phyloP scores from a whole-genome alignment of 2,113 vertebrate species.

The Lichenostomus cassidix region DNA sequence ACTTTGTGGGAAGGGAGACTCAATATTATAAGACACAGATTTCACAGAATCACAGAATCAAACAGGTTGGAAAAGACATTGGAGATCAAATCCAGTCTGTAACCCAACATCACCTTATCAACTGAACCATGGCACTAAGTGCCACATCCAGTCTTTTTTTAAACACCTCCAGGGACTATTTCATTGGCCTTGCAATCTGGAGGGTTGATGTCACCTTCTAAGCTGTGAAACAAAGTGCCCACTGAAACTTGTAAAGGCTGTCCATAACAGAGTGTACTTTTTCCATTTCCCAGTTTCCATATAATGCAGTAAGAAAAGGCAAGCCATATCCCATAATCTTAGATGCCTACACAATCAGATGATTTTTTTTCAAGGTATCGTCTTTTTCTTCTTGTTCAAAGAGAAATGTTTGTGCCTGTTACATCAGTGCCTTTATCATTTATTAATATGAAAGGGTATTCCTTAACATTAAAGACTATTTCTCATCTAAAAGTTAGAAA shows the following conservation, averaged over 20 bases:
- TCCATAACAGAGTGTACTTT: neutral
- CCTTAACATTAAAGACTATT: neutral
- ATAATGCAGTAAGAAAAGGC: neutral
- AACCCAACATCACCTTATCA: neutral
- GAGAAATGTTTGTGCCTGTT: constrained; percentile 6
- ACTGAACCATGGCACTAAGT: neutral
- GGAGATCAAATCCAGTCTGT: neutral
- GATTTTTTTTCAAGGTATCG: neutral
- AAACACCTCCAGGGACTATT: neutral
- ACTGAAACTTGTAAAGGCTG: neutral
- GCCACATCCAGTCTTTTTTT: neutral
- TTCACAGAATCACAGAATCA: neutral
- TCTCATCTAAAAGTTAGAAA: neutral
- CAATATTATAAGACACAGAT: neutral
- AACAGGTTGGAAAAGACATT: neutral
- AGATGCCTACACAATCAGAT: neutral
- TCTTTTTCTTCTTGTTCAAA: neutral
- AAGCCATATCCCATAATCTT: neutral
- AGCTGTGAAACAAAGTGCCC: neutral
- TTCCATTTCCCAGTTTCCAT: neutral
- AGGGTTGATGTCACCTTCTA: neutral
- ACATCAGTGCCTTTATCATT: neutral
- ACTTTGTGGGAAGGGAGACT: neutral
- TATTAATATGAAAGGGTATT: neutral
- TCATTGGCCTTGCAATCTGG: neutral